Percentiles rank a stretch among this genome's conserved stretches.
Evolutionary conservation across 2,113 vertebrate genomes (phyloP).

Genomic region (Tragelaphus scriptus): DNA sequence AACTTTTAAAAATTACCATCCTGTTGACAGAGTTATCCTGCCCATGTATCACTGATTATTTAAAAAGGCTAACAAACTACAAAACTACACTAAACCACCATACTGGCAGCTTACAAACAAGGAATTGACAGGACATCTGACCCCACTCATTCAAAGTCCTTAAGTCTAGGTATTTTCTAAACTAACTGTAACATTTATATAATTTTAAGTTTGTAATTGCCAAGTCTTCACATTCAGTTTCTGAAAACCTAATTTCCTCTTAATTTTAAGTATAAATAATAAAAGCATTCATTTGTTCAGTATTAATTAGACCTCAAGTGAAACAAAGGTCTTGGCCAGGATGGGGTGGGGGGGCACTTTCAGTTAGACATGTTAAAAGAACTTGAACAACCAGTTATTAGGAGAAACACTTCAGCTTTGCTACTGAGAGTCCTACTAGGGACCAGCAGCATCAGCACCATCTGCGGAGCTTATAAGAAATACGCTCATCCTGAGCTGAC

Average conservation of each 20-base stretch:
- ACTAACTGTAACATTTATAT: neutral
- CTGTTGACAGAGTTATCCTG: neutral
- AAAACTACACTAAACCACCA: neutral
- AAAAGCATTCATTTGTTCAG: neutral
- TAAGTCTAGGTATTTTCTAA: neutral
- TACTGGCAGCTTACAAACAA: neutral
- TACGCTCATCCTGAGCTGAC: neutral
- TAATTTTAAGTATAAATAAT: neutral
- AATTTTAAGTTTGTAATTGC: neutral
- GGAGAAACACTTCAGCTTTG: neutral
- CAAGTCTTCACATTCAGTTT: neutral
- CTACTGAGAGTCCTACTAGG: neutral
- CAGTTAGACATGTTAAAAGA: neutral
- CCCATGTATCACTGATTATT: neutral
- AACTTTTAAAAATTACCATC: neutral
- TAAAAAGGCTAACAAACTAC: neutral
- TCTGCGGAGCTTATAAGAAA: neutral
- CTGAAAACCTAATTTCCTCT: constrained; percentile 2
- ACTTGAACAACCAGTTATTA: neutral
- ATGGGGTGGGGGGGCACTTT: neutral
- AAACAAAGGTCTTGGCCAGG: neutral
- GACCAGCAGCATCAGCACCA: neutral
- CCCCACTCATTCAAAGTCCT: neutral
- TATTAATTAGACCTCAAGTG: neutral
- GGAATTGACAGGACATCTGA: neutral